Evolutionary conservation across 2,113 vertebrate genomes (phyloP).

Genomic region (Sphyrna mokarran): DNA sequence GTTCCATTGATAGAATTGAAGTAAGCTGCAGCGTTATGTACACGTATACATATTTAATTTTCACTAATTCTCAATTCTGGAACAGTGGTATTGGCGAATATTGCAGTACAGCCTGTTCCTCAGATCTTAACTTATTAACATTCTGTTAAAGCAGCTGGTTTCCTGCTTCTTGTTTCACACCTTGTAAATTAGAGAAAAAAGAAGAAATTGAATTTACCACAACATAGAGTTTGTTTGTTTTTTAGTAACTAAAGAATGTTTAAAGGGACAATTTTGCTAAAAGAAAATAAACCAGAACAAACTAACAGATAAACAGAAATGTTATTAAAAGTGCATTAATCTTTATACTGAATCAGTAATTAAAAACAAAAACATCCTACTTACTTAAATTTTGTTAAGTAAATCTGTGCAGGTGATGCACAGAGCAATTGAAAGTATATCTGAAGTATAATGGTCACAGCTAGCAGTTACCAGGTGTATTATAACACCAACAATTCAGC

Average conservation of each 20-base stretch:
- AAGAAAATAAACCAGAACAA: constrained; percentile 21
- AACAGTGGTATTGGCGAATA: constrained; percentile 19
- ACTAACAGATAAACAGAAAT: not conserved
- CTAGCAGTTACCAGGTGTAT: not conserved
- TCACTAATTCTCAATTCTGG: constrained; percentile 31
- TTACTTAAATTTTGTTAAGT: not conserved
- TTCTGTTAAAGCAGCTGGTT: constrained; percentile 32
- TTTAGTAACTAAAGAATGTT: not conserved
- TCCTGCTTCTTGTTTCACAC: constrained; percentile 19
- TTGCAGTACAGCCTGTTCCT: constrained; percentile 21
- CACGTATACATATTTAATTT: not conserved
- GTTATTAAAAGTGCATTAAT: not conserved
- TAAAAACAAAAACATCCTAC: not conserved
- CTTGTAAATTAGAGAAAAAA: constrained; percentile 27
- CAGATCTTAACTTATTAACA: not conserved
- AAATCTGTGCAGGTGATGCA: not conserved
- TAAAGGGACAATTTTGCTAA: not conserved
- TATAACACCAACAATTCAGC: not conserved
- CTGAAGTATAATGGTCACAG: not conserved
- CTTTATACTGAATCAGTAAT: not conserved
- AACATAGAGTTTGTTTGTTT: not conserved
- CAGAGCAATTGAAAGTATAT: not conserved
- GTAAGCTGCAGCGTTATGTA: not conserved
- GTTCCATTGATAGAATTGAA: constrained; percentile 7
- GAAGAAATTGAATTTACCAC: constrained; percentile 15